Evolutionary conservation across 2,797 vertebrate species (phyloP), one percentile per base, ranked within the genome.

Genomic region (Danionella dracula): DNA sequence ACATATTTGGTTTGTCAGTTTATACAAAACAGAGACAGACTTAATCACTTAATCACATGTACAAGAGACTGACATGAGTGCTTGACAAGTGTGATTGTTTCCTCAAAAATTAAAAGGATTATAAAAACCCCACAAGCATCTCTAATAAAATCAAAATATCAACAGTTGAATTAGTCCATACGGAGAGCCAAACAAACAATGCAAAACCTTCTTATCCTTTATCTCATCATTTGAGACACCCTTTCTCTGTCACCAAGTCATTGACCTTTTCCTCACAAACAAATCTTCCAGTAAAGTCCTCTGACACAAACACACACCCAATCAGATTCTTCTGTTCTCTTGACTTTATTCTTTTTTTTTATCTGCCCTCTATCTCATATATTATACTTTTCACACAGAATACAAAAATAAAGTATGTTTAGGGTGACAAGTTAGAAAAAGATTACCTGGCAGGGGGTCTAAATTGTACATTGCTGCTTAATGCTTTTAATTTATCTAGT

Each of bases 271-370:
- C 17, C 8, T 9, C 37, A 32, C 3, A 13, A 8, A 21, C 19
- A 34, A 50, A 35, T 27, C 21, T 53, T 71, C 29, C 41, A 48
- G 42, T 27, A 53, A 45, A 44, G 9, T 55, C 13, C 55, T 37
- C 15, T 21, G 56, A 40, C n/a, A n/a, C 59, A 70, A 70, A 75
- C 63, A 57, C 62, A 75, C 65, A 63, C 50, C 15, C 48, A 44
- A 13, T 54, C 59, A 70, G 70, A 61, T 59, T 55, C 45, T 46
- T 49, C 5, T 12, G n/a, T 27, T 3, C 23, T 27, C 6, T 27
- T 27, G 23, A n/a, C n/a, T 27, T 27, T 6, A 6, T 6, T 27
- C 3, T 3, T 3, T 6, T 27, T 27, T 6, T 27, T 3, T 3
- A 27, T 3, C 6, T 27, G 23, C 3, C 23, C 3, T 27, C 6